Evolutionary conservation across 2,888 invertebrate genomes (phyloP), one percentile per base, ranked within the genome.

Genomic region (Willowsia nigromaculata): DNA sequence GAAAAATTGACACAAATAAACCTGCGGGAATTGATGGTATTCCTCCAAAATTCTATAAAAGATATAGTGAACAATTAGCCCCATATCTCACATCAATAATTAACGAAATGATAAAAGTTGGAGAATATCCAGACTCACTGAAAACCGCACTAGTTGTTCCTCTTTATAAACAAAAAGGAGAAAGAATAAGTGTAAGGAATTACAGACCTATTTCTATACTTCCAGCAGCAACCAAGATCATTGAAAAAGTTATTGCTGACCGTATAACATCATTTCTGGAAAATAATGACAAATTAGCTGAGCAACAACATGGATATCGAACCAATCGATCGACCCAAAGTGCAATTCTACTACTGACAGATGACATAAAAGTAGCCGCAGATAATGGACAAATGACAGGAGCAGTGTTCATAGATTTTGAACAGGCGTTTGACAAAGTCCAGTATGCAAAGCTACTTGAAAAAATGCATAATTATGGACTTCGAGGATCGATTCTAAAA

Each of bases 151-250:
- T 22, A 22, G 22, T 56, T 11, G 13, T 15, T 4, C 76, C 76
- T 7, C 6, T 76, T 22, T 76, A 76, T 15, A 76, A 76, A 76
- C 4, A 18, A 13, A 76, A 76, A 50, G 76, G 76, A 13, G 50
- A 50, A 27, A 40, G 15, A 43, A n/a, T 47, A 4, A 7, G 6
- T 43, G 43, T 37, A 13, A 50, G 43, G 11, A 47, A 22, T 27
- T 76, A 76, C 76, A 2, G 76, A 7, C 76, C 76, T 11, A 76
- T 76, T 3, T 43, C 47, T 15, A 76, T 76, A 9, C 47, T 76
- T 7, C 27, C 76, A 37, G 9, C 76, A 3, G 3, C n/a, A 27
- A 47, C 76, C 4, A 76, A 76, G 43, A 76, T 76, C 18, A 40
- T 71, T 33, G 71, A 71, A 18, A 59, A 22, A 11, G 22, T 59